phyloP scores from a whole-genome alignment of 2,113 vertebrate species.

The Plestiodon gilberti region DNA sequence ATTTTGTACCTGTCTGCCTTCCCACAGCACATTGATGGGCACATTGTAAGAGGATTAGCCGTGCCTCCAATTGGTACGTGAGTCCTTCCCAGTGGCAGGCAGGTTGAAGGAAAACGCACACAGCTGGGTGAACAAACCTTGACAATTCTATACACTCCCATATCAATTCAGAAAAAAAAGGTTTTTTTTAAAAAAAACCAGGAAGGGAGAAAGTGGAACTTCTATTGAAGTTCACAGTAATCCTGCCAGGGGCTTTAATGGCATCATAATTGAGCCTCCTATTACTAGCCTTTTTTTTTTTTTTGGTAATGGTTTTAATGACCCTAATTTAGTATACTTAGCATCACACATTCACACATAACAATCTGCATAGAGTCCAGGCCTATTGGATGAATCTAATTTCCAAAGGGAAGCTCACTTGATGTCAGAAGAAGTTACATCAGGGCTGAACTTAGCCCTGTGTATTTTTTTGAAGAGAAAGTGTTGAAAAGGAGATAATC shows the following conservation, averaged over 20 bases:
- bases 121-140: neutral
- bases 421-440: slow-evolving; percentile 26
- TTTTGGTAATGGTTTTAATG: neutral
- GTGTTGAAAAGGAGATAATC: slow-evolving; percentile 24
- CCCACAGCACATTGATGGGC: accelerated
- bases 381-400: slow-evolving; percentile 13
- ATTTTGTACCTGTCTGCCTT: neutral
- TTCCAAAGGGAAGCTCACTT: neutral
- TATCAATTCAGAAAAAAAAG: slow-evolving; percentile 18
- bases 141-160: neutral
- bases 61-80: neutral
- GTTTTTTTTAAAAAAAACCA: neutral
- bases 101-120: slow-evolving; percentile 2
- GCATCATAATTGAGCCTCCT: slow-evolving; percentile 1
- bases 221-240: neutral
- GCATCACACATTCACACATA: neutral
- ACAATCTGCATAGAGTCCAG: neutral
- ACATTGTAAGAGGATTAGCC: slow-evolving; percentile 13
- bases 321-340: slow-evolving; percentile 3
- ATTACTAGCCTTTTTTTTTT: slow-evolving; percentile 13
- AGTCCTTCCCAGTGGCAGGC: neutral
- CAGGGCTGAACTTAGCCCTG: neutral
- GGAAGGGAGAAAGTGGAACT: neutral
- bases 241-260: neutral
- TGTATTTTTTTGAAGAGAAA: slow-evolving; percentile 10